phyloP scores from a whole-genome alignment of 2,113 vertebrate species.

The Ascaphus truei region DNA sequence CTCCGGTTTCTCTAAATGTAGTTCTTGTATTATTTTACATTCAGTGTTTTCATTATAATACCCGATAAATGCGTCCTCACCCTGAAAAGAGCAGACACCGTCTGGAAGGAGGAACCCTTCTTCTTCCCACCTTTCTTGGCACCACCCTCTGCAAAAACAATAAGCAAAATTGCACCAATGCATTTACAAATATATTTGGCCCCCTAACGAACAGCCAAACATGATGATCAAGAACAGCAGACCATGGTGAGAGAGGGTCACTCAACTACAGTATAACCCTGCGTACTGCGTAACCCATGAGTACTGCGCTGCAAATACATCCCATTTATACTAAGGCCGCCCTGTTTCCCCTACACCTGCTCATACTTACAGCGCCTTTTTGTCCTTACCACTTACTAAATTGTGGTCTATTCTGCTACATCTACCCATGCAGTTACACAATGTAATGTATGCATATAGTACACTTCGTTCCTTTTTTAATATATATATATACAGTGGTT shows the following conservation, averaged over 20 bases:
- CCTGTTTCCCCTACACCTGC: too few species aligned
- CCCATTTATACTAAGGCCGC: too few species aligned
- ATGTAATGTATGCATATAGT: too few species aligned
- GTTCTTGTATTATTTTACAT: too few species aligned
- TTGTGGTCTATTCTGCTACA: too few species aligned
- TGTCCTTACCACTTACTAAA: too few species aligned
- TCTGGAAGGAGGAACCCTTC: conserved; percentile 94
- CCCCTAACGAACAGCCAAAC: background rate
- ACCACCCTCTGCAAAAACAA: conserved; percentile 47
- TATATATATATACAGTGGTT: too few species aligned
- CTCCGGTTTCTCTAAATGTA: too few species aligned
- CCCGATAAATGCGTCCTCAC: conserved; percentile 46
- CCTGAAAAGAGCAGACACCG: conserved; percentile 88
- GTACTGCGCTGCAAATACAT: background rate
- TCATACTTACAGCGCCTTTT: too few species aligned
- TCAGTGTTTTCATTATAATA: too few species aligned
- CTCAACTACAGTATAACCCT: background rate
- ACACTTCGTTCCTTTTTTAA: too few species aligned
- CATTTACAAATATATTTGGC: background rate
- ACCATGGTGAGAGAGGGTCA: background rate
- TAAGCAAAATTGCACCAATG: background rate
- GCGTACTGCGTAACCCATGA: background rate
- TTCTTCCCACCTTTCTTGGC: conserved; percentile 84
- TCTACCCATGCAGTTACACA: too few species aligned
- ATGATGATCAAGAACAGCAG: background rate